Base-by-base conservation (phyloP, 1,140 invertebrate genomes). In the Solenopsis fugax region DNA sequence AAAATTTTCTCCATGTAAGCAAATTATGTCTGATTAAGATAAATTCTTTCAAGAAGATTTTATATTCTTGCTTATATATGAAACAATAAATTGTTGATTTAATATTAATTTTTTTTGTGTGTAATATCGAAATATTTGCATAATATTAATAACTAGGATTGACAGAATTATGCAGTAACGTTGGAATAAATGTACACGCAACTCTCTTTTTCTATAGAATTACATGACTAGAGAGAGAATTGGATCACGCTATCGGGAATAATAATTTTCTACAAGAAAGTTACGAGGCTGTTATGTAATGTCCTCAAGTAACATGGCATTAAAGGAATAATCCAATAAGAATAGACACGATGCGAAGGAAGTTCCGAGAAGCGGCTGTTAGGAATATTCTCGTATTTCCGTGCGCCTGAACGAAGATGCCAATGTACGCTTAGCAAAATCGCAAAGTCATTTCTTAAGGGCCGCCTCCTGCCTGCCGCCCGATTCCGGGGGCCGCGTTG, bases 401-500 rank as follows among this genome's bases (percentile, higher is more conserved):
- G 78, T 2, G 12, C 29, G 16, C 24, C 48, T 34, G 45, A 24
- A 64, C 65, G 16, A 12, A 24, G 58, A 18, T 45, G 34, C 21
- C 65, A 37, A 10, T 24, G 52, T 12, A 16, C 37, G 54, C 13
- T 73, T 13, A 50, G 72, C 48, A 60, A 84, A 84, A 75, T 75
- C 54, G 54, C 80, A 18, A 60, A 60, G 18, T 84, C 54, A 60
- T 84, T 84, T 73, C 80, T 73, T 73, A 84, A 84, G 69, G 69
- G 69, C 56, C 67, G 67, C 21, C 65, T 45, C 9, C 48, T 9
- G 9, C 48, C 41, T 7, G 48, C 48, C 48, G 12, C 48, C 48
- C 52, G 80, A 82, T 58, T 72, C 80, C 80, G 69, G 80, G 54
- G 50, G 41, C 54, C 80, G n/a, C 24, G 69, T 84, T 84, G 80